phyloP scores from a whole-genome alignment of 2,888 invertebrate genomes.

The Dendrolimus houi region DNA sequence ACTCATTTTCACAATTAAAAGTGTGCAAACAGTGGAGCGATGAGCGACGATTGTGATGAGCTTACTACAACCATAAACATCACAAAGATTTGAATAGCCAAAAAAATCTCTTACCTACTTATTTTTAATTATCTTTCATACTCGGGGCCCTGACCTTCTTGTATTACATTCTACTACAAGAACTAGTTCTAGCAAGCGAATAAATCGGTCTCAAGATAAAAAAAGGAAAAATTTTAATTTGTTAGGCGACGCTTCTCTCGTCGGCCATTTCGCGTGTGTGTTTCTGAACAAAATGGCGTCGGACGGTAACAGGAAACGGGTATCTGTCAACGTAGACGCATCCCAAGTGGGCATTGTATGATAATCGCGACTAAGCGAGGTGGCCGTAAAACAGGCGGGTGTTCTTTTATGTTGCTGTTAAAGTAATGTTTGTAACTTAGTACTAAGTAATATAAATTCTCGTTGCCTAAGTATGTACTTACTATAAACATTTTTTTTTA shows the following conservation, averaged over 20 bases:
- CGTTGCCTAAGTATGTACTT: neutral
- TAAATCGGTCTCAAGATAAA: too few species aligned
- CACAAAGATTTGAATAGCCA: too few species aligned
- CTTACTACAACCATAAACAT: too few species aligned
- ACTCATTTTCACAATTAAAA: too few species aligned
- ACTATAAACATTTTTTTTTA: neutral
- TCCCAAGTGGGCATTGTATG: conserved; percentile 73
- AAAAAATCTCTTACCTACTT: too few species aligned
- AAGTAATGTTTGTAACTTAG: conserved; percentile 1
- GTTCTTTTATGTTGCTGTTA: conserved; percentile 3
- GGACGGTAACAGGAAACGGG: conserved; percentile 68
- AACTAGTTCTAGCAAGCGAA: too few species aligned
- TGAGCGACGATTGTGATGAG: too few species aligned
- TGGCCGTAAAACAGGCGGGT: conserved; percentile 42
- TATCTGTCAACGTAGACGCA: conserved; percentile 68
- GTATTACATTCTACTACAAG: too few species aligned
- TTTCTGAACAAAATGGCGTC: conserved; percentile 60
- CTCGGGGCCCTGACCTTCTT: too few species aligned
- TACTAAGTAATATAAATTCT: conserved; percentile 1
- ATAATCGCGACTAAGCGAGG: conserved; percentile 66
- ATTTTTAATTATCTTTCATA: too few species aligned
- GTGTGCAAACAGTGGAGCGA: too few species aligned
- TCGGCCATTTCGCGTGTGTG: conserved; percentile 55
- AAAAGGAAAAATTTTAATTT: conserved; percentile 19
- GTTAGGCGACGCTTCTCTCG: conserved; percentile 20